Evolutionary conservation across 2,113 vertebrate genomes (phyloP).

Genomic region (Herpetotheres cachinnans): DNA sequence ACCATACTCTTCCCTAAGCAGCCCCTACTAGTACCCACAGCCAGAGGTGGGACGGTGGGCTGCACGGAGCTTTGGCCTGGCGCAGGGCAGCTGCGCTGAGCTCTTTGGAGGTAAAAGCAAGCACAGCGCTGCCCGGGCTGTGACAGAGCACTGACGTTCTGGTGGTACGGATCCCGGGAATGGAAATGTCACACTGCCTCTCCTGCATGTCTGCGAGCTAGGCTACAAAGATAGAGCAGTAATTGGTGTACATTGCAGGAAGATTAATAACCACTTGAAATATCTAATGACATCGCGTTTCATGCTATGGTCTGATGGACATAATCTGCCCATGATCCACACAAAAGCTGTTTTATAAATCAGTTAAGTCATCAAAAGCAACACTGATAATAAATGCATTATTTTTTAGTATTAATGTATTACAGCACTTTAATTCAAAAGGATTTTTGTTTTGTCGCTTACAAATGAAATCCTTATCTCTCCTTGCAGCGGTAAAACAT

Average conservation of each 20-base stretch:
- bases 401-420: neutral
- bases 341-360: constrained; percentile 1
- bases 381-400: neutral
- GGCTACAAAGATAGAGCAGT: neutral
- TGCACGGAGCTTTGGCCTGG: too few species aligned
- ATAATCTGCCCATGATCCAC: neutral
- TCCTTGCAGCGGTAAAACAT: neutral
- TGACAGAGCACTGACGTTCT: neutral
- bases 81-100: neutral
- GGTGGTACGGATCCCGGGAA: neutral
- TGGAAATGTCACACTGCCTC: neutral
- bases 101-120: neutral
- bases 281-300: constrained; percentile 10
- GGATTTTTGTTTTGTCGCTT: neutral
- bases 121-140: neutral
- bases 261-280: neutral
- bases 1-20: neutral
- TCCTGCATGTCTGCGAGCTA: neutral
- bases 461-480: neutral
- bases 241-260: neutral
- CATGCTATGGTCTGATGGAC: constrained; percentile 11
- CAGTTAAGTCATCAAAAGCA: neutral
- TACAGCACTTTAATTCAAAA: neutral
- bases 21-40: fast-evolving
- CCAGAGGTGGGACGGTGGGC: too few species aligned